Conservation (phyloP, 2,888 invertebrate genomes). For the Nysson spinosus region DNA sequence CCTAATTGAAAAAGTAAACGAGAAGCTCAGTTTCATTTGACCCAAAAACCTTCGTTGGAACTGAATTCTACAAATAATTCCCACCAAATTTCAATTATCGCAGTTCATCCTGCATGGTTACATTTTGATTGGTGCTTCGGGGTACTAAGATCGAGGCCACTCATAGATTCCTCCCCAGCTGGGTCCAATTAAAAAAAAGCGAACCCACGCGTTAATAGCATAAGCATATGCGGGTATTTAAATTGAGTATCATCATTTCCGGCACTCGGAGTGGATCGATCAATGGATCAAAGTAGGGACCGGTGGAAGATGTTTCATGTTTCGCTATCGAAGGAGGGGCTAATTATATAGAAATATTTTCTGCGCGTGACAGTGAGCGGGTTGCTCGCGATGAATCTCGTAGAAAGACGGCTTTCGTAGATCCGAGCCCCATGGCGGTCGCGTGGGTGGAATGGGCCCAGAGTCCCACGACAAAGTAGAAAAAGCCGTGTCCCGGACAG, state of each 20-base stretch:
- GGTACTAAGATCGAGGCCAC: neutral
- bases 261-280: neutral
- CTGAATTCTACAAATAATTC: too few relatives aligned
- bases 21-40: too few relatives aligned
- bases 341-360: too few relatives aligned
- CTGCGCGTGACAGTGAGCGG: conserved; percentile 24
- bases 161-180: neutral
- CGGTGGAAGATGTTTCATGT: too few relatives aligned
- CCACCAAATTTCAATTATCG: too few relatives aligned
- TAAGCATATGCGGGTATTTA: conserved; percentile 28
- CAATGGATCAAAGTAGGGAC: neutral
- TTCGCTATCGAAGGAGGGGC: too few relatives aligned
- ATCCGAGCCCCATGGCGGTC: conserved; percentile 24
- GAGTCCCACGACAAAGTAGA: conserved; percentile 6
- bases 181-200: conserved; percentile 1
- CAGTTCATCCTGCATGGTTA: too few relatives aligned
- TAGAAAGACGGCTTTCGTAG: conserved; percentile 19
- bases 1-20: too few relatives aligned
- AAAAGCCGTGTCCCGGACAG: conserved; percentile 12
- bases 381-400: conserved; percentile 18
- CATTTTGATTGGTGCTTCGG: neutral
- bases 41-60: too few relatives aligned
- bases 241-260: conserved; percentile 25
- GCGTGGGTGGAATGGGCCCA: conserved; percentile 44
- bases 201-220: conserved; percentile 9